Evolutionary conservation across 2,797 vertebrate species (phyloP), one percentile per base, ranked within the genome.

Genomic region (Dromococcyx pavoninus): DNA sequence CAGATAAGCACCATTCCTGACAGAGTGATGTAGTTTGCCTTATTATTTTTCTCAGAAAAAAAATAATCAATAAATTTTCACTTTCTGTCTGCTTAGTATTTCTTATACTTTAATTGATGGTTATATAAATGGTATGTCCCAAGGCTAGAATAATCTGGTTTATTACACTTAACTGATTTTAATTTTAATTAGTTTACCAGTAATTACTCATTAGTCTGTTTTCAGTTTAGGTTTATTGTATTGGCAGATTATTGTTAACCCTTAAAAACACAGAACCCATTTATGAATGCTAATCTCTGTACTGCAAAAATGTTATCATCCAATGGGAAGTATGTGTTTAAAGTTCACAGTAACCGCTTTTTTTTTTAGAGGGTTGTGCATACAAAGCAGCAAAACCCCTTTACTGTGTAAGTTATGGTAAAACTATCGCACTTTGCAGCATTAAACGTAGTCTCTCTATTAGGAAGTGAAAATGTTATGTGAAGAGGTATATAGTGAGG

Each of bases 181-280:
- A 64, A 80, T 95, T 93, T 94, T 93, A 97, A 96, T 97, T 95
- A 84, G n/a, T 94, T 92, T 91, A 83, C 58, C 51, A 77, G 46
- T 74, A 92, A 78, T 91, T 97, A 71, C 88, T 95, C 43, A 88
- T 65, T 92, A 54, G 61, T 78, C 44, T 61, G 13, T 48, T 94
- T 96, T 95, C 32, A 91, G 77, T 86, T 93, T 88, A 27, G 41
- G 62, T 95, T 93, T 72, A 86, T 94, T 96, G 64, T n/a, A 72
- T 64, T 95, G 73, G 58, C 46, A 91, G 57, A 92, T 89, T 80
- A 86, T 28, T 2, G 3, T 85, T 97, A 74, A 95, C 81, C 71
- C 56, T 93, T 94, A 70, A 91, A 91, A 79, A 30, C 41, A 72
- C 4, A 71, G 62, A 82, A 30, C 44, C 14, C 54, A 72, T 95